Percentiles rank a stretch among this genome's conserved stretches.
phyloP scores from a whole-genome alignment of 2,888 invertebrate genomes.

The Eucera pruinosa region DNA sequence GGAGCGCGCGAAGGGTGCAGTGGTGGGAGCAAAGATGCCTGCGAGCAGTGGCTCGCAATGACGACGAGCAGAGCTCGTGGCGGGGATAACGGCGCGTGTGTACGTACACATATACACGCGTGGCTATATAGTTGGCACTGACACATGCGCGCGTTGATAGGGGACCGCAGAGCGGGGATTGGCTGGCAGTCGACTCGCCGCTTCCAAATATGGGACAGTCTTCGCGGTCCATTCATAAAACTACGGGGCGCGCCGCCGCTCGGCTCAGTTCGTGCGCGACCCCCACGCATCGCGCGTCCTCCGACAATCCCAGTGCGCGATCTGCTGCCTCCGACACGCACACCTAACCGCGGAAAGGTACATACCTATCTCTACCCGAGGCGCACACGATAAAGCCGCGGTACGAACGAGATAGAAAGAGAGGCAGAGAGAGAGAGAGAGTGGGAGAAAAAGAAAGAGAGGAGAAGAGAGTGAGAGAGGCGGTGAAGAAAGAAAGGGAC shows the following conservation, averaged over 20 bases:
- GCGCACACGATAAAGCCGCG: constrained; percentile 33
- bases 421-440: constrained; percentile 14
- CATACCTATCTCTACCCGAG: constrained; percentile 38
- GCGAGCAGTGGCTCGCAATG: constrained; percentile 47
- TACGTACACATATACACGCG: constrained; percentile 48
- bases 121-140: constrained; percentile 29
- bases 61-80: constrained; percentile 71
- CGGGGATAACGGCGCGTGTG: constrained; percentile 48
- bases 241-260: constrained; percentile 89
- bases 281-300: constrained; percentile 83
- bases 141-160: constrained; percentile 61
- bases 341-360: constrained; percentile 45
- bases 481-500: constrained; percentile 34
- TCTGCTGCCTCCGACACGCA: constrained; percentile 58
- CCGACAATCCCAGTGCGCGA: constrained; percentile 61
- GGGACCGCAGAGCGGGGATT: constrained; percentile 84
- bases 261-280: constrained; percentile 86
- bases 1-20: constrained; percentile 84
- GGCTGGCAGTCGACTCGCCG: constrained; percentile 86
- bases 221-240: constrained; percentile 93
- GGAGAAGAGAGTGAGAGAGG: constrained; percentile 15
- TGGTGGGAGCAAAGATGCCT: constrained; percentile 53
- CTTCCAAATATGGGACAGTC: constrained; percentile 94
- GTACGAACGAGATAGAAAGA: constrained; percentile 24
- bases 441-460: constrained; percentile 17